Percentiles rank a stretch among this genome's conserved stretches.
phyloP scores from a whole-genome alignment of 1,140 invertebrate genomes.

The Meteorus sp. region DNA sequence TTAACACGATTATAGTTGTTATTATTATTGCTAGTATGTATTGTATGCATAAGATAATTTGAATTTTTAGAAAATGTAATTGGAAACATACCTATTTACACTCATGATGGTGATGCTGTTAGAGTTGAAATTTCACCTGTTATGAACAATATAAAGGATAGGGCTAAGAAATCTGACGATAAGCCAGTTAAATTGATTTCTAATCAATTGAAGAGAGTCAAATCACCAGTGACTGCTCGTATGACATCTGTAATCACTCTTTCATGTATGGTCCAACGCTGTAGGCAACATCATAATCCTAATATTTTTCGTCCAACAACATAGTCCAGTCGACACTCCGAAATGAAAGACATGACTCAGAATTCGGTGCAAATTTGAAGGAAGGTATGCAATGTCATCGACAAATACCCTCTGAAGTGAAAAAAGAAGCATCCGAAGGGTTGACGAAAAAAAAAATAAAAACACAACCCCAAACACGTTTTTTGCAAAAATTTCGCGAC shows the following conservation, averaged over 20 bases:
- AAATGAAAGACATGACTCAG: no score
- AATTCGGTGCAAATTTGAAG: no score
- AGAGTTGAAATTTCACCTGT: neutral
- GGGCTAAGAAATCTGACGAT: neutral
- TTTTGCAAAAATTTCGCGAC: no score
- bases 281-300: neutral
- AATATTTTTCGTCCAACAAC: neutral
- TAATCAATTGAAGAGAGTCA: neutral
- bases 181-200: neutral
- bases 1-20: no score
- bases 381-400: no score
- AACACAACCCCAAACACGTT: no score
- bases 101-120: neutral
- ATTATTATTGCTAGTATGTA: no score
- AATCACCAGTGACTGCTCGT: neutral
- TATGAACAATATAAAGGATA: neutral
- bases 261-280: neutral
- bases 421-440: no score
- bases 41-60: no score
- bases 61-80: neutral
- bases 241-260: neutral
- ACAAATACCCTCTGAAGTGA: no score
- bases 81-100: neutral
- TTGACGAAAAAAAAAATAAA: no score
- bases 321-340: no score